phyloP scores from a whole-genome alignment of 2,888 invertebrate species.

The Ischnura elegans region DNA sequence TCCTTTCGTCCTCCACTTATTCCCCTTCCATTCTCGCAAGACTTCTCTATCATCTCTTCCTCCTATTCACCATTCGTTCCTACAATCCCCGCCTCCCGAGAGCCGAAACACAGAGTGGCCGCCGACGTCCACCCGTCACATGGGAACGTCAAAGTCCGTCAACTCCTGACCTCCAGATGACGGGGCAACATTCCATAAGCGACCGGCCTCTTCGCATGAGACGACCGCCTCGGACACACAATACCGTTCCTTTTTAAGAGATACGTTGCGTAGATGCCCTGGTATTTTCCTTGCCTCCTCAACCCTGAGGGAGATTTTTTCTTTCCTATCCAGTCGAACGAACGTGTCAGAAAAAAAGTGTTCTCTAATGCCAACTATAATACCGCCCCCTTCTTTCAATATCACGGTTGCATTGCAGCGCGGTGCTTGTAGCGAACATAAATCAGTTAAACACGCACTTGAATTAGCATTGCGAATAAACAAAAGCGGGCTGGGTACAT shows the following conservation, averaged over 20 bases:
- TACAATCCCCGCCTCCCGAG: neutral
- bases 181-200: constrained; percentile 25
- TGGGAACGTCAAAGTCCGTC: constrained; percentile 54
- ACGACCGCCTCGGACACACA: constrained; percentile 1
- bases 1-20: neutral
- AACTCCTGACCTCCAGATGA: constrained; percentile 28
- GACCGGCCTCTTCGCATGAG: neutral
- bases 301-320: neutral
- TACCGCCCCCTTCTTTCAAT: neutral
- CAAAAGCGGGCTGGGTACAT: too few relatives aligned
- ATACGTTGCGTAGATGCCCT: constrained; percentile 48
- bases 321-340: neutral
- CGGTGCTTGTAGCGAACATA: neutral
- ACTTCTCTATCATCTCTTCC: neutral
- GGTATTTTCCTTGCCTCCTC: constrained; percentile 40
- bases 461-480: neutral
- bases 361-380: neutral
- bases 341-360: neutral
- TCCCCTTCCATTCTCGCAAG: neutral
- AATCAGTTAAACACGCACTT: neutral
- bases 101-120: constrained; percentile 33
- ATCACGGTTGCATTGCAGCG: neutral
- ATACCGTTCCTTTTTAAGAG: constrained; percentile 43
- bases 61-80: neutral
- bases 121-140: constrained; percentile 22